Evolutionary conservation across 2,888 invertebrate species (phyloP), one percentile per base, ranked within the genome.

Genomic region (Sesamia inferens): DNA sequence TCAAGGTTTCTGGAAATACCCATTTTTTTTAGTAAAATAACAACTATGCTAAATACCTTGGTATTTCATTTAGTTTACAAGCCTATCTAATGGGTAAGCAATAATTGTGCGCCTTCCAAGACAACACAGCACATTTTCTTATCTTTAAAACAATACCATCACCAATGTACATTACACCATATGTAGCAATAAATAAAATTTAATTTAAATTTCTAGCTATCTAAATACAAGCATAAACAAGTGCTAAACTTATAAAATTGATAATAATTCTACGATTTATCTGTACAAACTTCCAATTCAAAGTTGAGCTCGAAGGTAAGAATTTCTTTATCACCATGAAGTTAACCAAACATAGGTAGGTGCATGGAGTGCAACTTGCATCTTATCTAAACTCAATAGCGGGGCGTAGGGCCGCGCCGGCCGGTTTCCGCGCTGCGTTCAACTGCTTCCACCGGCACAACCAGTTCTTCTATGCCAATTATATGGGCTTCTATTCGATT

Each of bases 341-440:
- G 44, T 69, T 77, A 69, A 66, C 58, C 14, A 48, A 73, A 76
- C 79, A 69, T 77, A 63, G 68, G 70, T 73, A 68, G 69, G 75
- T 78, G 61, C 70, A 72, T 44, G 24, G 69, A 76, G 72, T 84
- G 84, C 85, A 87, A 88, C 88, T 86, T 85, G 87, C 82, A 86
- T 85, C 88, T 89, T 91, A 91, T 90, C 90, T 91, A 87, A 91
- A 91, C 91, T 89, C 90, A 90, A 90, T 89, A 90, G 87, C 86
- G 80, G 82, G 84, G 85, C 85, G 80, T 82, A 81, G 82, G 81
- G 83, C 81, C 80, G 84, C 79, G 84, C 80, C 81, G 83, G 91
- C 93, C 92, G 92, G 93, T 93, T 93, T 90, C 83, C 82, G 81
- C 84, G 87, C 85, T 66, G 69, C 73, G 31, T 65, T 74, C 76